Conservation (phyloP, 2,888 invertebrate genomes). For the Griposia aprilina region DNA sequence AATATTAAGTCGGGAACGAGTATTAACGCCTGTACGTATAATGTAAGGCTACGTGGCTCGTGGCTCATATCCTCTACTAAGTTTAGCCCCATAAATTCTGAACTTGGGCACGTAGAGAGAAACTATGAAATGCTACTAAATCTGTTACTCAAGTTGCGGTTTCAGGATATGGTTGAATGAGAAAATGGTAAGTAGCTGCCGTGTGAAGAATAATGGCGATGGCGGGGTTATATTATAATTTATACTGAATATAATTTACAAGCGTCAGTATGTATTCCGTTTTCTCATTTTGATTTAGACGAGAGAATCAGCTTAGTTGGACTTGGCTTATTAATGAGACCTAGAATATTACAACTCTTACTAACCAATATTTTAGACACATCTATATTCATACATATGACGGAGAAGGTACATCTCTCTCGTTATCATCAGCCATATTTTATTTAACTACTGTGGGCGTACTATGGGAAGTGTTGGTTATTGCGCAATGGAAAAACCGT, state of each 20-base stretch:
- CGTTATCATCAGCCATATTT: too few species aligned
- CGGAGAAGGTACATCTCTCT: too few species aligned
- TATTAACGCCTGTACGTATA: constrained; percentile 65
- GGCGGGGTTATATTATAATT: constrained; percentile 30
- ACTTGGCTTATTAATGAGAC: constrained; percentile 15
- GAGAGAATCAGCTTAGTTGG: constrained; percentile 4
- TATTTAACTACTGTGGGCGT: too few species aligned
- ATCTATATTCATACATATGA: too few species aligned
- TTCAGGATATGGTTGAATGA: constrained; percentile 64
- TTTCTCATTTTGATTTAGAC: constrained; percentile 36
- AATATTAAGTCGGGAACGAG: constrained; percentile 63
- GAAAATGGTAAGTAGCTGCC: constrained; percentile 66
- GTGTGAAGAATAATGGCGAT: constrained; percentile 54
- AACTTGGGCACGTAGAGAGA: constrained; percentile 74
- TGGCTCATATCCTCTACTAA: constrained; percentile 69
- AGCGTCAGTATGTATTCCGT: constrained; percentile 6
- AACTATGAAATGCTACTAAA: constrained; percentile 75
- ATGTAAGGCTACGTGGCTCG: constrained; percentile 64
- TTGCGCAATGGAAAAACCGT: too few species aligned
- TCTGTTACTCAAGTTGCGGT: constrained; percentile 69
- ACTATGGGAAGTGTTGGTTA: too few species aligned
- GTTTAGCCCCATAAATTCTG: constrained; percentile 74
- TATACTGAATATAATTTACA: constrained; percentile 41
- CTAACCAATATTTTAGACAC: too few species aligned
- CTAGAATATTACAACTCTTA: not conserved